phyloP scores from a whole-genome alignment of 2,113 vertebrate genomes.

The Indicator maculatus region DNA sequence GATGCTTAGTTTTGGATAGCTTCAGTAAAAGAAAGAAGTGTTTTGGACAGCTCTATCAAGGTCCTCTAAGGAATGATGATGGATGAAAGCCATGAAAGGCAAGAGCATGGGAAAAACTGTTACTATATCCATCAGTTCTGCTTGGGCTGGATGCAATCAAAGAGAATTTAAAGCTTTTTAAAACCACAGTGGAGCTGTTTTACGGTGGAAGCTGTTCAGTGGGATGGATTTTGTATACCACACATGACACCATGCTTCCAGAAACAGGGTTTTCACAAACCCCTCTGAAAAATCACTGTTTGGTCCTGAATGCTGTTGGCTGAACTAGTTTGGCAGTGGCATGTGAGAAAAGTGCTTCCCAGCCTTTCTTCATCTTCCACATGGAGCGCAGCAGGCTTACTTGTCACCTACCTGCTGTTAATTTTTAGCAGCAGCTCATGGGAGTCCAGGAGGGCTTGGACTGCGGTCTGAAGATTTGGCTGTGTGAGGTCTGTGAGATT shows the following conservation, averaged over 20 bases:
- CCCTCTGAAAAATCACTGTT: neutral
- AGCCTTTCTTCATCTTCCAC: neutral
- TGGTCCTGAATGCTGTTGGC: fast-evolving
- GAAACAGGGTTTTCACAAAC: neutral
- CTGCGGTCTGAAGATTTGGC: neutral
- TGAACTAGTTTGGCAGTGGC: neutral
- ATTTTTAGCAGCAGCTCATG: neutral
- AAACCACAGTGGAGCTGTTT: neutral
- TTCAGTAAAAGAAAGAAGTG: neutral
- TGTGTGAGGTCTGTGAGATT: fast-evolving
- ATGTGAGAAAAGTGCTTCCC: neutral
- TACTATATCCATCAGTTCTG: neutral
- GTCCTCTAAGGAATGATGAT: neutral
- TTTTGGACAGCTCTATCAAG: neutral
- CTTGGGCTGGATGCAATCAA: neutral
- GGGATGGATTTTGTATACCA: neutral
- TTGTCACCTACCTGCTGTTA: neutral
- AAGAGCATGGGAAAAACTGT: neutral
- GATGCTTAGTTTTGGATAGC: neutral
- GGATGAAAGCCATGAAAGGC: neutral
- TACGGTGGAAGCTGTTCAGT: neutral
- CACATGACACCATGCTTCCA: neutral
- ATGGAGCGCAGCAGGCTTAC: fast-evolving
- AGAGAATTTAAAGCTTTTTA: neutral
- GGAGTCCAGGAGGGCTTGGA: neutral